Evolutionary conservation across 2,888 invertebrate genomes (phyloP), one percentile per base, ranked within the genome.

Genomic region (Drosophila glabriapex): DNA sequence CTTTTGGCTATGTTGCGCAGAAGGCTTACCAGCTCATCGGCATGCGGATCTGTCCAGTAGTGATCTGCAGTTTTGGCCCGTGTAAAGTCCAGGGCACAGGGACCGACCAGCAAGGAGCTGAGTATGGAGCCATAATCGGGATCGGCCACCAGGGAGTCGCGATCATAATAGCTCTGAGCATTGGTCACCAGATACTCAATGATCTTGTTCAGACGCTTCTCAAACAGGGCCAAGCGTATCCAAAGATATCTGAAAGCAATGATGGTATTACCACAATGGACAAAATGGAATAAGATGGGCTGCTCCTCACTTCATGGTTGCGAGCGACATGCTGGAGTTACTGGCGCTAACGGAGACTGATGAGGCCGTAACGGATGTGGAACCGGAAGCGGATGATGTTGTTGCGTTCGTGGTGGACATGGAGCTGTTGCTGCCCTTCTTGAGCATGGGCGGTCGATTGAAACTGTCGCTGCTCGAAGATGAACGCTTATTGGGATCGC

Each of bases 1-100:
- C 3, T 49, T 25, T 25, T 46, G 6, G 6, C 14, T n/a, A 1
- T n/a, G 4, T 16, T 9, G 7, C 0, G 9, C 2, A 46, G 25
- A 16, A 16, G 19, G n/a, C 71, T 68, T 91, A 96, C 97, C 93
- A 99, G 94, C 94, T 99, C 99, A 93, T 98, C 98, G 4, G 99
- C 98, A 29, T 98, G 98, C 7, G 98, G 98, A 94, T 99, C 98
- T 0, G 97, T 97, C 97, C 97, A 98, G 89, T 96, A 97, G 92
- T 97, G 97, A 92, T 97, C 97, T 3, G 96, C 96, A 4, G 98
- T 97, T 92, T 98, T 97, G 82, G 97, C 96, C 84, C 97, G 96
- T 1, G 98, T 97, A 93, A 96, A 98, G 91, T 98, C 98, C 84
- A 99, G 94, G 9, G 98, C 98, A 93, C 98, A 99, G 0, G 98